These are phyloP conservation scores for Capitella teleta DNA, from an alignment of 1,140 invertebrate genomes.

Conservation along the genomic window DNA sequence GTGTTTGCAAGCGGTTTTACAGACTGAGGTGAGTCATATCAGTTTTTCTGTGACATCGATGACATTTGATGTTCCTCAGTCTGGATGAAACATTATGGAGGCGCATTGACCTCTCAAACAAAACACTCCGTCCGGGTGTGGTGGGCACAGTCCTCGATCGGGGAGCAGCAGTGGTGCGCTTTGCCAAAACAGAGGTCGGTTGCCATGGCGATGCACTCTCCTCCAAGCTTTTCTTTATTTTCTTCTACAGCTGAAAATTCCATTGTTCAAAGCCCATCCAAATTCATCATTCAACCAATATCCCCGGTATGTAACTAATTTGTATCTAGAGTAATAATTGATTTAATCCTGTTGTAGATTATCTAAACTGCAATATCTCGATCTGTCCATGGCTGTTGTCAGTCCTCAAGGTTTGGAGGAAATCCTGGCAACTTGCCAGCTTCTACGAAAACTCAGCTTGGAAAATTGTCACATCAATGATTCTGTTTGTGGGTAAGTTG, in stretches of 20 bases:
- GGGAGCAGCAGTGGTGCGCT: constrained; percentile 60
- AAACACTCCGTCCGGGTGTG: constrained; percentile 52
- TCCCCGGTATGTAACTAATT: no score
- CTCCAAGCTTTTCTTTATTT: background rate
- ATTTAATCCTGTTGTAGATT: no score
- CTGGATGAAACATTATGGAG: constrained; percentile 71
- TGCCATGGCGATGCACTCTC: constrained; percentile 14
- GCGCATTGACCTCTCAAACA: constrained; percentile 63
- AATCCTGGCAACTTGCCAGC: constrained; percentile 55
- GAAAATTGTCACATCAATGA: constrained; percentile 60
- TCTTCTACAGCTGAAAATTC: background rate
- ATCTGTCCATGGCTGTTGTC: constrained; percentile 67
- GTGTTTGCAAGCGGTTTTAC: constrained; percentile 60
- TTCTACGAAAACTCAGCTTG: constrained; percentile 67
- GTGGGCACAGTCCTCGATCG: constrained; percentile 59
- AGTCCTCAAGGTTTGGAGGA: constrained; percentile 46
- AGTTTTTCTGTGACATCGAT: background rate
- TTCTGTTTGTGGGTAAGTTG: constrained; percentile 45
- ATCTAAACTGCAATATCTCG: constrained; percentile 62
- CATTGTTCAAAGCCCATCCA: no score
- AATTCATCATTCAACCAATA: no score
- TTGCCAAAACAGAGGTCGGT: constrained; percentile 61
- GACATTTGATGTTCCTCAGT: constrained; percentile 14
- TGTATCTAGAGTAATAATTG: no score
- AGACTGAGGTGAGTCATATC: constrained; percentile 50